phyloP scores from a whole-genome alignment of 2,797 vertebrate genomes.

The Ctenosaura bakeri region DNA sequence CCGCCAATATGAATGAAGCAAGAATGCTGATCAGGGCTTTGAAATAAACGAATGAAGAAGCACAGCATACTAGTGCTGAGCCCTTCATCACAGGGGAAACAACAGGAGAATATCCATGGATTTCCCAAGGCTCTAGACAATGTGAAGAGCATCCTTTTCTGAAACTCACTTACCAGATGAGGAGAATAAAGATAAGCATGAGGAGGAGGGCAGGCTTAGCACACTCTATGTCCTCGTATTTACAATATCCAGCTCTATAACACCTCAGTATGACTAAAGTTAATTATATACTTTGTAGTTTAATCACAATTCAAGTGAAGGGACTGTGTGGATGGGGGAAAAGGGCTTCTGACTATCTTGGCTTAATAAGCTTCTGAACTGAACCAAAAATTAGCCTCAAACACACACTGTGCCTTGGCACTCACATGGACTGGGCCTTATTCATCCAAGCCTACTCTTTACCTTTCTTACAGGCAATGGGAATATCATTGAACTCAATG shows the following conservation, averaged over 20 bases:
- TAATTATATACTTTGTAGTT: neutral
- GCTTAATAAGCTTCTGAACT: neutral
- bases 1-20: neutral
- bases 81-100: too few relatives aligned
- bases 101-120: too few relatives aligned
- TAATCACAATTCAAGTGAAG: neutral
- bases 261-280: neutral
- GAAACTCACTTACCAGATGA: neutral
- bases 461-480: neutral
- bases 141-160: neutral
- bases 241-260: neutral
- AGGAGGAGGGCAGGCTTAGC: neutral
- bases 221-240: neutral
- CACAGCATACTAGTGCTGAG: neutral
- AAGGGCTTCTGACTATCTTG: neutral
- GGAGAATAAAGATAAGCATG: neutral
- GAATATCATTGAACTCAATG: neutral
- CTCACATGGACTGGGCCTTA: neutral
- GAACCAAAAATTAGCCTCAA: neutral
- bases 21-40: neutral
- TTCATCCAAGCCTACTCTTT: neutral
- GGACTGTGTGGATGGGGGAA: neutral
- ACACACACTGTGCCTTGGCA: neutral
- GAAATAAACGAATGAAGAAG: neutral
- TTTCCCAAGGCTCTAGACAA: neutral